phyloP scores from a whole-genome alignment of 2,797 vertebrate genomes.

The Delichon dasypus region DNA sequence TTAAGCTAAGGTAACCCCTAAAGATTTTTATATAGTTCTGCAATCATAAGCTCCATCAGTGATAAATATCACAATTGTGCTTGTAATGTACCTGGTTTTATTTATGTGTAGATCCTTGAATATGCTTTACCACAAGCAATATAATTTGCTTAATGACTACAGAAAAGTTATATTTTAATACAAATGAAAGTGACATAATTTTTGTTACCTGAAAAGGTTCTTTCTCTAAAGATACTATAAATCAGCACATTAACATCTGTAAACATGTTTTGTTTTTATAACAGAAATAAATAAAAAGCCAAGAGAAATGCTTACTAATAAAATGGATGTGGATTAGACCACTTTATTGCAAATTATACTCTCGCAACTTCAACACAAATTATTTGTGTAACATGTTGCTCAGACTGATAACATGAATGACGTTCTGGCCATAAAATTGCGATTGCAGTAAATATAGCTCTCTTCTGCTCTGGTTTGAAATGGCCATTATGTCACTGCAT shows the following conservation, averaged over 20 bases:
- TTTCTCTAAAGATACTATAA: conserved; percentile 42
- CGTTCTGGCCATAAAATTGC: neutral
- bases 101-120: conserved; percentile 65
- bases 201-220: conserved; percentile 13
- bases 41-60: conserved; percentile 72
- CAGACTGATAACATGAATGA: neutral
- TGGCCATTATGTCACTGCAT: neutral
- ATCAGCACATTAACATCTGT: conserved; percentile 42
- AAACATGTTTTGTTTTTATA: conserved; percentile 49
- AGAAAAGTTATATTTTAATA: conserved; percentile 40
- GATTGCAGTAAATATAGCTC: neutral
- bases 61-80: conserved; percentile 74
- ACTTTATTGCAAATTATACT: neutral
- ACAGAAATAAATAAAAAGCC: conserved; percentile 4
- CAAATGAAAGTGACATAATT: conserved; percentile 17
- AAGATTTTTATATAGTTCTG: conserved; percentile 74
- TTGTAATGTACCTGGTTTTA: conserved; percentile 70
- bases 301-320: neutral
- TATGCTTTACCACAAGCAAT: conserved; percentile 57
- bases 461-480: neutral
- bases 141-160: conserved; percentile 45
- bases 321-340: neutral
- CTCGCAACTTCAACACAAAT: neutral
- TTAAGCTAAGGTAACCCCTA: conserved; percentile 79
- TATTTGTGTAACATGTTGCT: neutral